Evolutionary conservation across 1,140 invertebrate genomes (phyloP).

Genomic region (Agraylea sexmaculata): DNA sequence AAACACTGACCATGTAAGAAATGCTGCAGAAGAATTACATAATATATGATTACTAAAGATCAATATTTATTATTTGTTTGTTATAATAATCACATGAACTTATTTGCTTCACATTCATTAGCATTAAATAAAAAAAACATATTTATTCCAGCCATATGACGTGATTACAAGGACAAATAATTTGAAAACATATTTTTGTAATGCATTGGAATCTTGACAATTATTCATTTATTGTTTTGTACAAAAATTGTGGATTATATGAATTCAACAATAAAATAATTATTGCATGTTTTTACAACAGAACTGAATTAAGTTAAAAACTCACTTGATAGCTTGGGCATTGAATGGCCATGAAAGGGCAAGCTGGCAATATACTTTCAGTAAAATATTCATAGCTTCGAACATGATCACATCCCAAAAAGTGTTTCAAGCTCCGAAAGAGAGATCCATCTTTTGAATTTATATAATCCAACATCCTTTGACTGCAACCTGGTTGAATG

Average conservation of each 20-base stretch:
- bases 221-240: no score
- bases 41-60: background rate
- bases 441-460: slow-evolving; percentile 47
- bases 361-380: slow-evolving; percentile 67
- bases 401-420: slow-evolving; percentile 75
- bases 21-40: slow-evolving; percentile 31
- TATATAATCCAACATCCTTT: slow-evolving; percentile 55
- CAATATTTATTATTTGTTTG: no score
- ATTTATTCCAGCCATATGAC: no score
- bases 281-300: slow-evolving; percentile 3
- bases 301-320: slow-evolving; percentile 6
- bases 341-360: slow-evolving; percentile 62
- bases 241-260: no score
- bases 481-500: slow-evolving; percentile 74
- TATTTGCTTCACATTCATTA: no score
- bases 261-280: no score
- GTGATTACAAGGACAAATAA: no score
- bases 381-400: slow-evolving; percentile 74
- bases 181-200: no score
- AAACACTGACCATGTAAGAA: slow-evolving; percentile 65
- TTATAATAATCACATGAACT: no score
- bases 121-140: no score
- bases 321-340: slow-evolving; percentile 63
- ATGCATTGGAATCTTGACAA: no score
- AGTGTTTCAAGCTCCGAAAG: slow-evolving; percentile 55